Base-by-base conservation (phyloP, 1,140 invertebrate genomes). In the Belonocnema kinseyi region DNA sequence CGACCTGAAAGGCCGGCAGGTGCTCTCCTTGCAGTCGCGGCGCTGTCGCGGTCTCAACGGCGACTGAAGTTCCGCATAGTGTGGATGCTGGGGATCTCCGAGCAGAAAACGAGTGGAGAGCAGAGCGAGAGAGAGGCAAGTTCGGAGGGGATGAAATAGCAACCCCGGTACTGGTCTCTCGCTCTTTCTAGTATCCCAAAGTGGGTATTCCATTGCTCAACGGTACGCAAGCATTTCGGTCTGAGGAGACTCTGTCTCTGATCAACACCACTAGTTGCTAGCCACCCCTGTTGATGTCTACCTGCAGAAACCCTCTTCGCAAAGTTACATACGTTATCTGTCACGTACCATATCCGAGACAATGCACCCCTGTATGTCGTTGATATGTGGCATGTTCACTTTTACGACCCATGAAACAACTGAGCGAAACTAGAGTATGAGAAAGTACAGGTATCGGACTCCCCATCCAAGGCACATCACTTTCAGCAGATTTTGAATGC, bases 1-100 rank as follows among this genome's bases (percentile, higher is more conserved):
- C n/a, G 26, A n/a, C 12, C 26, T 14, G 11, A 16, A 21, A 66
- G 26, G 4, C 26, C 7, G 14, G 1, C 14, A 16, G 14, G 21
- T 16, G 12, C 2, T 16, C 21, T 66, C 14, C 10, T 61, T 12
- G 19, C 21, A 85, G 88, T 89, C 87, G 88, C 88, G 86, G 79
- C 85, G 83, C 72, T 89, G 87, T 86, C 89, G 89, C 90, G 88
- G 87, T 90, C 89, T 90, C 85, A 87, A 87, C 87, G 85, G 90
- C 88, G 88, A 91, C 90, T 91, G 90, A 90, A 88, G 80, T 85
- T 82, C 81, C 80, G 80, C 83, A 83, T 85, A 80, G 84, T 83
- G 83, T 85, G 86, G 87, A 90, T 88, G 88, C 89, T 90, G 90
- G 82, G 84, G 83, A 85, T 86, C 84, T 87, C 83, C 84, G 82